Percentiles rank a stretch among this genome's conserved stretches.
Evolutionary conservation across 2,113 vertebrate genomes (phyloP).

Genomic region (Marcusenius ussheri): DNA sequence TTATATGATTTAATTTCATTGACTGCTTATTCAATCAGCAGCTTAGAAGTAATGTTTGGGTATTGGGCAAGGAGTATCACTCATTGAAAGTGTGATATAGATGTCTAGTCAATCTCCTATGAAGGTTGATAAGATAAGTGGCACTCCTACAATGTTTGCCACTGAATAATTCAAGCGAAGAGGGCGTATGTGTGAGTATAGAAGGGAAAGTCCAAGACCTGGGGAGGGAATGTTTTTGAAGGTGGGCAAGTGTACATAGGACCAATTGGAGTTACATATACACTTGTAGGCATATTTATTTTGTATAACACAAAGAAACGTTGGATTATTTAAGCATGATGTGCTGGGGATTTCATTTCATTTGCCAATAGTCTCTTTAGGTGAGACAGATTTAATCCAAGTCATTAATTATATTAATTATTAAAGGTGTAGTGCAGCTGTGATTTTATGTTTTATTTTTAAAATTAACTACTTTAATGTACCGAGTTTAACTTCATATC

Average conservation of each 20-base stretch:
- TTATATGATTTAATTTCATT: neutral
- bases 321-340: constrained; percentile 13
- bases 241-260: neutral
- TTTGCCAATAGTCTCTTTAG: neutral
- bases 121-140: neutral
- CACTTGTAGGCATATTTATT: neutral
- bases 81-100: neutral
- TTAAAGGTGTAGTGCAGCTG: neutral
- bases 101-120: neutral
- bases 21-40: neutral
- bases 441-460: neutral
- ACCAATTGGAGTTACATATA: neutral
- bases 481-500: neutral
- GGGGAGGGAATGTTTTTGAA: neutral
- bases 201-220: neutral
- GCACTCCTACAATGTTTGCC: neutral
- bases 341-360: neutral
- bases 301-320: neutral
- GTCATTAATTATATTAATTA: neutral
- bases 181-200: constrained; percentile 7
- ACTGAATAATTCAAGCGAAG: neutral
- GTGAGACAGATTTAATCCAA: constrained; percentile 6
- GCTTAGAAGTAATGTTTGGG: neutral
- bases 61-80: neutral
- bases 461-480: neutral